Conservation (phyloP, 2,797 vertebrate genomes). For the Falco naumanni region DNA sequence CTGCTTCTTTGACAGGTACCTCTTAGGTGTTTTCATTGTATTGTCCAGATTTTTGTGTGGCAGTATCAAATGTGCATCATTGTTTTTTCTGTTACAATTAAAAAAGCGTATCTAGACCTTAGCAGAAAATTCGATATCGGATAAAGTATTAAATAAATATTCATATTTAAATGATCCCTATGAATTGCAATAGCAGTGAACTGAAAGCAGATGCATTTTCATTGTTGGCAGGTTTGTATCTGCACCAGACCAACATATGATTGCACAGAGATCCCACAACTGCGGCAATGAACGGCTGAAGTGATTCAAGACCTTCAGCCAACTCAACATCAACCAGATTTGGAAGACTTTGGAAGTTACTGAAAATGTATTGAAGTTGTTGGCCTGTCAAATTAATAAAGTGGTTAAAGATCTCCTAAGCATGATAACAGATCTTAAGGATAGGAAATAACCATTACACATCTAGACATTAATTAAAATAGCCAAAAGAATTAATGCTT, state of each 20-base stretch:
- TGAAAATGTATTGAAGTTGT: background rate
- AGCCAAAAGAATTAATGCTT: background rate
- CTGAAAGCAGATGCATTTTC: background rate
- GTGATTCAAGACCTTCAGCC: background rate
- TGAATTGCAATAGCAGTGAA: background rate
- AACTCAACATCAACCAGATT: background rate
- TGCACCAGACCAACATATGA: no score
- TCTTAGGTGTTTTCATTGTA: background rate
- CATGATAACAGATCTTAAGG: background rate
- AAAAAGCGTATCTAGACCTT: background rate
- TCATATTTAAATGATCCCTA: background rate
- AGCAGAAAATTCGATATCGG: background rate
- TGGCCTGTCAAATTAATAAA: background rate
- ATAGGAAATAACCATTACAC: background rate
- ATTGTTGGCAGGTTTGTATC: background rate
- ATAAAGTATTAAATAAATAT: background rate
- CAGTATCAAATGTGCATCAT: background rate
- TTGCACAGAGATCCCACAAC: background rate
- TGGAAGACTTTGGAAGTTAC: background rate
- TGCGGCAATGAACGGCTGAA: rapidly evolving
- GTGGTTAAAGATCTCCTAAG: background rate
- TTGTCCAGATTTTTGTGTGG: background rate
- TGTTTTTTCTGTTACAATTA: background rate
- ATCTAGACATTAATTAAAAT: background rate
- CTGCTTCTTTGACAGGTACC: background rate